Percentiles rank a stretch among this genome's conserved stretches.
Conservation (phyloP, 2,113 vertebrate species). For the Crocuta crocuta region DNA sequence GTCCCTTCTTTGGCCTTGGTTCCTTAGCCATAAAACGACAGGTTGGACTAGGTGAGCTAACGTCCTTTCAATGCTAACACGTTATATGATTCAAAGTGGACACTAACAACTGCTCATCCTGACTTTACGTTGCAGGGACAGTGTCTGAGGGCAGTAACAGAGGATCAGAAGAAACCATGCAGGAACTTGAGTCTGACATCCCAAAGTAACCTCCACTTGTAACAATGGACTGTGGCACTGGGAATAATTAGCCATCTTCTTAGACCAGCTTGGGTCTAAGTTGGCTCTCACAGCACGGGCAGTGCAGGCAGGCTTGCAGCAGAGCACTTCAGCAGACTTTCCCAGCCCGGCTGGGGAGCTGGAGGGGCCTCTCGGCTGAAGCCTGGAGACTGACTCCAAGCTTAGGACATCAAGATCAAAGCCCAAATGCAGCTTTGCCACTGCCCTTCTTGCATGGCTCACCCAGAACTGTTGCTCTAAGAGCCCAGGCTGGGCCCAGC, state of each 20-base stretch:
- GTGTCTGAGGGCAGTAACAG: constrained; percentile 65
- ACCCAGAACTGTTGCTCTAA: neutral
- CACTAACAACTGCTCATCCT: constrained; percentile 63
- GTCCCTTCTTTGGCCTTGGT: neutral
- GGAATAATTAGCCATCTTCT: constrained; percentile 73
- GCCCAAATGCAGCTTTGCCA: constrained; percentile 14
- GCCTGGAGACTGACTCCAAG: neutral
- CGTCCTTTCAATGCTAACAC: neutral
- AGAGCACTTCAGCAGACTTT: neutral
- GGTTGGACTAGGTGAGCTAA: neutral
- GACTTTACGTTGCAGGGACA: constrained; percentile 77
- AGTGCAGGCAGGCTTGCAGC: neutral
- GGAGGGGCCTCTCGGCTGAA: neutral
- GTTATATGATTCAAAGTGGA: neutral
- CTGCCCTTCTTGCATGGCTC: neutral
- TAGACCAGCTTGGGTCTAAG: constrained; percentile 42
- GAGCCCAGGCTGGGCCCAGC: neutral
- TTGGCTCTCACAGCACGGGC: neutral
- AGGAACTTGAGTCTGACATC: constrained; percentile 76
- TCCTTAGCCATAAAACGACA: neutral
- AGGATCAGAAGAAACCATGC: constrained; percentile 75
- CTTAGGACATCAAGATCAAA: neutral
- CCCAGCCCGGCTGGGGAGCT: neutral
- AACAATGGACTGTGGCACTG: constrained; percentile 28
- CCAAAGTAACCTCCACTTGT: constrained; percentile 59